Base-by-base conservation (phyloP, 2,888 invertebrate genomes). In the Tricholauxania praeusta region DNA sequence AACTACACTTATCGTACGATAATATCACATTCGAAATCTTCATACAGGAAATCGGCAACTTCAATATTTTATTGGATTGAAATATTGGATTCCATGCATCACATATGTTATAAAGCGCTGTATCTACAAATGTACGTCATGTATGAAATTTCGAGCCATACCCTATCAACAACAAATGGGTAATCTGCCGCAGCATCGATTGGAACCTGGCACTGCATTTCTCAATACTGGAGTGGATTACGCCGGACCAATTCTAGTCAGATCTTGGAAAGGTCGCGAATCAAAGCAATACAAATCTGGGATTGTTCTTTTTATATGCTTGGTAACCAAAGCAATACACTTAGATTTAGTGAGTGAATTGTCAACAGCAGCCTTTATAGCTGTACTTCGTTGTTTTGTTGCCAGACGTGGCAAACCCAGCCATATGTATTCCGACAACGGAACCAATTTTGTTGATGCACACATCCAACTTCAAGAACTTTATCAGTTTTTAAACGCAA, bases 291-390 rank as follows among this genome's bases (percentile, higher is more conserved):
- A 72, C 7, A 82, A 83, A 66, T 71, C 74, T 10, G 82, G 82
- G 72, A 73, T 83, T 51, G 75, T 77, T 10, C 12, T 80, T 12
- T 82, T 79, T 71, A 69, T 82, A 3, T 83, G 80, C 66, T 74
- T 79, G 59, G 71, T 77, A 0, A 81, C 81, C 0, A 83, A 80
- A 63, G 82, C 82, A 0, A 55, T 81, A 4, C 81, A 82, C 51
- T 49, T 84, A 22, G 82, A 83, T 64, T 39, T 75, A 17, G 73
- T 74, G 0, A 68, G 70, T 12, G 72, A 79, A 2, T 68, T 83
- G 12, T 75, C 80, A 3, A 79, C 81, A 0, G 75, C 79, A 7
- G 77, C 78, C 0, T 82, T 83, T 65, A 64, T 83, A 12, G 81
- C 80, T 4, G 73, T 80, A 3, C 74, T 82, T 22, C 74, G 78